A percentile compares a stretch with the other conserved stretches of the same genome.
These are phyloP conservation scores for Panopea generosa DNA, from an alignment of 2,888 invertebrate genomes.

Conservation along the genomic window DNA sequence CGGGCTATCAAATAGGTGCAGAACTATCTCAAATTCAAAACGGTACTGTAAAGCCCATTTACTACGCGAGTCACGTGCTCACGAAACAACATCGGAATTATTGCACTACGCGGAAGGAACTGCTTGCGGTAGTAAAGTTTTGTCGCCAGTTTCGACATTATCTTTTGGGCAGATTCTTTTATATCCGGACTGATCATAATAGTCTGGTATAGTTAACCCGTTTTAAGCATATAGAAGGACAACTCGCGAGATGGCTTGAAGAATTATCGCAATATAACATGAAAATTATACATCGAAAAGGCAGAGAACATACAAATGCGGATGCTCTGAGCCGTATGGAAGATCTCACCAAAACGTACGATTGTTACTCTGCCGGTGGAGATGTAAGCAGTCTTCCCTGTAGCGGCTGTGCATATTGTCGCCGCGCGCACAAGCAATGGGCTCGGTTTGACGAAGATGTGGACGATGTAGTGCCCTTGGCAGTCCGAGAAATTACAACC, in stretches of 20 bases:
- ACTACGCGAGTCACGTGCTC: too few species aligned
- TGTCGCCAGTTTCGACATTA: conserved; percentile 21
- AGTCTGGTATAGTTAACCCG: conserved; percentile 9
- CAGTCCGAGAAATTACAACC: neutral
- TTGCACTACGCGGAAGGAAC: too few species aligned
- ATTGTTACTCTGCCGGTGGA: neutral
- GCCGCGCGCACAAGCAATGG: neutral
- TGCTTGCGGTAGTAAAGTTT: neutral
- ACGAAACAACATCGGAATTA: too few species aligned
- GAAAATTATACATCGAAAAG: neutral
- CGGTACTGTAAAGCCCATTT: neutral
- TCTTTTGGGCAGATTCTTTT: conserved; percentile 5
- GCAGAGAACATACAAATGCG: neutral
- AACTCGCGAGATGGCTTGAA: conserved; percentile 13
- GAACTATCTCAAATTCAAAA: conserved; percentile 10
- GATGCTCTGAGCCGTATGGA: neutral
- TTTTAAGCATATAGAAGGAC: conserved; percentile 9
- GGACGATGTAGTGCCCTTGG: conserved; percentile 20
- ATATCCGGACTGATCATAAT: conserved; percentile 2
- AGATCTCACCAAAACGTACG: neutral
- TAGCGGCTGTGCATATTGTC: conserved; percentile 1
- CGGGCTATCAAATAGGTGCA: too few species aligned
- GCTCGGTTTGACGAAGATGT: conserved; percentile 11
- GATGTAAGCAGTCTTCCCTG: neutral
- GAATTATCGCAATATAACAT: conserved; percentile 2